These are phyloP conservation scores for Hydropsyche betteni DNA, from an alignment of 2,888 invertebrate species.

Conservation along the genomic window DNA sequence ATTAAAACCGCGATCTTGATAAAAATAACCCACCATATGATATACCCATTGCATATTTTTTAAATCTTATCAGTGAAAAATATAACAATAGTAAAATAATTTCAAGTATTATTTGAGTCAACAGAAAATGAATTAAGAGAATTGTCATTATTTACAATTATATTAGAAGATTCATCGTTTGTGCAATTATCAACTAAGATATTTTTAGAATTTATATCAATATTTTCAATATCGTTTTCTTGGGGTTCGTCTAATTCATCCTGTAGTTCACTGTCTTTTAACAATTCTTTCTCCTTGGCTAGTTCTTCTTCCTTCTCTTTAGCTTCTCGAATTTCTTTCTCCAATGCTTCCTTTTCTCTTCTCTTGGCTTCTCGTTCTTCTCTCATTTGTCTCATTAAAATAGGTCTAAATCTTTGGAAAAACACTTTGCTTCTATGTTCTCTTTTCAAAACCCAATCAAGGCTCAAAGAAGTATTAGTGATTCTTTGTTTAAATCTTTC, in stretches of 20 bases:
- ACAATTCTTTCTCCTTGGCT: constrained; percentile 31
- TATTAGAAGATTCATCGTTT: neutral
- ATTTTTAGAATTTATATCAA: neutral
- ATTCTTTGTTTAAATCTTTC: constrained; percentile 65
- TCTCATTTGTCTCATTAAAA: constrained; percentile 54
- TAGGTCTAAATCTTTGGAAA: constrained; percentile 65
- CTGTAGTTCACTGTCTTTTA: neutral
- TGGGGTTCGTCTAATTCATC: neutral
- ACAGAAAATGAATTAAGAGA: neutral
- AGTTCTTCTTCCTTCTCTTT: constrained; percentile 44
- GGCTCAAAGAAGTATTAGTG: constrained; percentile 61
- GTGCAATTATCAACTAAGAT: neutral
- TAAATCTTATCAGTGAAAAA: too few species aligned
- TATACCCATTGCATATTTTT: too few species aligned
- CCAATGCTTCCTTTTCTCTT: constrained; percentile 55
- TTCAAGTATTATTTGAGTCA: constrained; percentile 9
- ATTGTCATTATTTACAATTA: neutral
- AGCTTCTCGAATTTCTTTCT: constrained; percentile 35
- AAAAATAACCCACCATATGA: too few species aligned
- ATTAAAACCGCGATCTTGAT: too few species aligned
- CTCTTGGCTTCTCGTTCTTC: constrained; percentile 60
- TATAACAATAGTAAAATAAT: neutral
- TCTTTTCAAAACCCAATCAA: constrained; percentile 65
- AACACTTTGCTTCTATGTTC: constrained; percentile 64
- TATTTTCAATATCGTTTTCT: neutral